Evolutionary conservation across 2,888 invertebrate species (phyloP), one percentile per base, ranked within the genome.

Genomic region (Lamellibrachia columna): DNA sequence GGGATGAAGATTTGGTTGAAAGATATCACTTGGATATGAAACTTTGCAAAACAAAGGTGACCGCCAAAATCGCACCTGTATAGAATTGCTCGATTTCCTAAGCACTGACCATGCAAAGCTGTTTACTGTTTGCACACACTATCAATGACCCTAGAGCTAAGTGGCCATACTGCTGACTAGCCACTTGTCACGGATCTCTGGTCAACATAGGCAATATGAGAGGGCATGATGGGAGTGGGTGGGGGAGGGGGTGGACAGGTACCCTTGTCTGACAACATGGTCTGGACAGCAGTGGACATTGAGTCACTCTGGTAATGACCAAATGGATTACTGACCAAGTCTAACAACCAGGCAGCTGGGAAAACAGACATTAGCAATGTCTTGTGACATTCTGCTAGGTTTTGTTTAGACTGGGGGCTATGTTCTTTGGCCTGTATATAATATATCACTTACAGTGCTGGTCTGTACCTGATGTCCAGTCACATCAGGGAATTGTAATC

Each of bases 341-440:
- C 75, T 75, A 75, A n/a, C 75, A 75, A 75, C 75, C 15, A 15
- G 75, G 75, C 75, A 22, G 75, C 75, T 75, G 75, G 75, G 75
- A 75, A n/a, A 75, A 40, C 40, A 40, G 0, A 40, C 40, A 40
- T 40, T 40, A 40, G 40, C 40, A 40, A 40, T 40, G 40, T 0
- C 40, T 40, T 40, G 40, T 40, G 22, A 55, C 55, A 40, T 3
- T 1, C 9, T 55, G 4, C 55, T 22, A n/a, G 4, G 75, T 11
- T 15, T 11, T 75, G 75, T 75, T 75, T 75, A 75, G 75, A n/a
- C 75, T 75, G 75, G 75, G 3, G 75, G 75, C 75, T n/a, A 22
- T 75, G 75, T 75, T 75, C 75, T 75, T 75, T 75, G 75, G 75
- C n/a, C 75, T 75, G 75, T 75, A 22, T 75, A 75, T 75, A 75